Base-by-base conservation (phyloP, 2,797 vertebrate genomes). In the Rhadinocentrus ornatus region DNA sequence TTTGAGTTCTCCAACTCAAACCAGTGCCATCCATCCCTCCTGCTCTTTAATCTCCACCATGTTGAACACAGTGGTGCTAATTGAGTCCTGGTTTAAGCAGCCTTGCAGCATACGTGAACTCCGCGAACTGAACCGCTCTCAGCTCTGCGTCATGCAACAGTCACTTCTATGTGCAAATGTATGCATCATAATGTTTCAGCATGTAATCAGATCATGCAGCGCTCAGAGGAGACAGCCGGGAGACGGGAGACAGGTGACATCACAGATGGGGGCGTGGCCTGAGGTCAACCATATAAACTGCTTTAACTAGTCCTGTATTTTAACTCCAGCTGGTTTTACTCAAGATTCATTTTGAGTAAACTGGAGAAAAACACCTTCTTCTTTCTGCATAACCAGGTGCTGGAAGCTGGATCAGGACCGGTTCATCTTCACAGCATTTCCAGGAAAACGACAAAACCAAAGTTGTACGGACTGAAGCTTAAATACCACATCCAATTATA, bases 161-260 rank as follows among this genome's bases (percentile, higher is more conserved):
- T 58, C 73, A 24, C 69, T 57, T 80, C 69, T 16, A 34, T 60
- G 72, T 86, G 86, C 66, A 73, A 73, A 90, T 87, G 10, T 81
- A 84, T 85, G 73, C 78, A 62, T 34, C 55, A 1, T n/a, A 31
- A 76, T 66, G 68, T 68, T 87, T 64, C 67, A 24, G 60, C 53
- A 5, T 54, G 70, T 66, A 68, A 83, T 16, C 48, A 78, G 75
- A 78, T 73, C 69, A 62, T 6, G 0, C 0, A n/a, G 66, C 10
- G 6, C 1, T 1, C 15, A 20, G 48, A 52, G 61, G 41, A 35
- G 27, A 32, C 32, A 10, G 67, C 18, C 22, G 0, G 24, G 31
- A 59, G 5, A 44, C 22, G 27, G 29, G 46, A 29, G 22, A 31
- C 7, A 12, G 57, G 69, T 74, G 64, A 69, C 41, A 26, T 52